These are phyloP conservation scores for Cercocebus atys DNA, from an alignment of 2,113 vertebrate genomes.

Conservation along the genomic window DNA sequence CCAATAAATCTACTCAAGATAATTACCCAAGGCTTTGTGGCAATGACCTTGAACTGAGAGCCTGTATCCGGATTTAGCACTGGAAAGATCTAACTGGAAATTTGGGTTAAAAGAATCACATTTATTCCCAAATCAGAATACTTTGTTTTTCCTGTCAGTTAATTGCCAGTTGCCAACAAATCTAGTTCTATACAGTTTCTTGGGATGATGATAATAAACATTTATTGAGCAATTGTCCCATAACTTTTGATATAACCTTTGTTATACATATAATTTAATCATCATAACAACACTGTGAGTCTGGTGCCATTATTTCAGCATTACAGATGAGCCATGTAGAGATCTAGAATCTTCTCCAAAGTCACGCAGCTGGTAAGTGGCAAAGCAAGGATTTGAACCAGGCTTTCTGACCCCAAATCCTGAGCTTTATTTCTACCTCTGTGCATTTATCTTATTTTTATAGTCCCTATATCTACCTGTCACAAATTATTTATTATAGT, in stretches of 20 bases:
- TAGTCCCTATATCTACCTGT: background rate
- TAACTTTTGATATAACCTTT: background rate
- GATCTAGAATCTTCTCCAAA: background rate
- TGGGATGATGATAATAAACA: background rate
- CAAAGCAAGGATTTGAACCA: background rate
- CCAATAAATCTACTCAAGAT: background rate
- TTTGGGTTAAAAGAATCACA: background rate
- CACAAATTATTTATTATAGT: conserved; percentile 36
- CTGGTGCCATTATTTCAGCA: background rate
- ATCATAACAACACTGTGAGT: background rate
- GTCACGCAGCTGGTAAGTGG: background rate
- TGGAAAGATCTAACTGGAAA: background rate
- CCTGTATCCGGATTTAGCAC: background rate
- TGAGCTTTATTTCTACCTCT: background rate
- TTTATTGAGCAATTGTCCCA: background rate
- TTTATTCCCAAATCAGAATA: conserved; percentile 37
- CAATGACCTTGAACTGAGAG: conserved; percentile 15
- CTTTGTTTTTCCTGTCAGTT: conserved; percentile 24
- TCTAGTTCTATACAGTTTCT: background rate
- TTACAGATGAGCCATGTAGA: background rate
- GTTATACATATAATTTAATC: background rate
- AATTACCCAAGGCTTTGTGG: background rate
- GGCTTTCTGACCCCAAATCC: background rate
- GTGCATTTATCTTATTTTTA: background rate
- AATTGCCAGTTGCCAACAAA: conserved; percentile 23